A percentile compares a stretch with the other conserved stretches of the same genome.
Conservation (phyloP, 2,888 invertebrate genomes). For the Rapana venosa region DNA sequence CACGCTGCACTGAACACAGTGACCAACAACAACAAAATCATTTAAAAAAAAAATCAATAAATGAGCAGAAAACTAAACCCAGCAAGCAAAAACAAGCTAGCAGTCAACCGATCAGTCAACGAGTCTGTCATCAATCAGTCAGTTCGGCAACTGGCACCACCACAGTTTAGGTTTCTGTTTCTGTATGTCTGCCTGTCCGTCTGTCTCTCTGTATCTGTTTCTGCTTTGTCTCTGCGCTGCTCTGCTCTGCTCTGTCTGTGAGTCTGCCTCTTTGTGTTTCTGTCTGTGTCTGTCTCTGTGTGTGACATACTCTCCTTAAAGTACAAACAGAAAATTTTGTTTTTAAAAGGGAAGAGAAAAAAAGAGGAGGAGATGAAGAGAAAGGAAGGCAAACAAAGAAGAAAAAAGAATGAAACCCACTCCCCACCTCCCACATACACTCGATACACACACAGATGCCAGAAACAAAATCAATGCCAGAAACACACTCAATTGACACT, state of each 20-base stretch:
- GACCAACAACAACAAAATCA: not conserved
- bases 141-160: too few species aligned
- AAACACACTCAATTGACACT: too few species aligned
- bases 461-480: too few species aligned
- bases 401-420: not conserved
- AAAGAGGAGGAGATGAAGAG: not conserved
- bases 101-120: not conserved
- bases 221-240: too few species aligned
- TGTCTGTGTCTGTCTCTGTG: not conserved
- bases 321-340: not conserved
- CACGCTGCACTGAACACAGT: conserved; percentile 78
- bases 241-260: not conserved
- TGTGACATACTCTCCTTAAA: not conserved
- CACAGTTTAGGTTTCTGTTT: too few species aligned
- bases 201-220: too few species aligned
- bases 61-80: not conserved
- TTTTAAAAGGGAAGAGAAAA: not conserved
- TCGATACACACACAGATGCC: too few species aligned
- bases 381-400: not conserved
- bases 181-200: too few species aligned
- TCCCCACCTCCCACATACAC: too few species aligned
- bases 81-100: not conserved
- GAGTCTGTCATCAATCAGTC: too few species aligned
- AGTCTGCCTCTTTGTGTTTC: not conserved
- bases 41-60: not conserved